Evolutionary conservation across 2,113 vertebrate genomes (phyloP), one percentile per base, ranked within the genome.

Genomic region (Microtus montanus): DNA sequence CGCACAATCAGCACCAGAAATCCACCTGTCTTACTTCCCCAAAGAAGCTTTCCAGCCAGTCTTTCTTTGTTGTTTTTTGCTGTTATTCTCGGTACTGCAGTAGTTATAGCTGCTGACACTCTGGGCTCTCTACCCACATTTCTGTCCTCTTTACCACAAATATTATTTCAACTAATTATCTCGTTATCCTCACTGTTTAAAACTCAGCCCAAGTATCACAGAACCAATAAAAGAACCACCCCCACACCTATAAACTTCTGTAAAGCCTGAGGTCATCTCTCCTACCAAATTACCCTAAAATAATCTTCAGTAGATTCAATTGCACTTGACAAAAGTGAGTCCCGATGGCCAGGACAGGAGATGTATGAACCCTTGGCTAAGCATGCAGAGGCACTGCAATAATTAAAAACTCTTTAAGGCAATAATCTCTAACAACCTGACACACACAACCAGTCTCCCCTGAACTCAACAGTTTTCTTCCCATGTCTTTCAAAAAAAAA

Each of bases 91-190:
- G 52, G 20, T 64, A 89, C 58, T 58, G 19, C 17, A 58, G 58
- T 7, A 58, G 19, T 58, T 58, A 86, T 12, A 41, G 22, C 75
- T 77, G 68, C 52, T 52, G 49, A 19, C 66, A 89, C 41, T 10
- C 20, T n/a, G 30, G 74, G n/a, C 49, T 49, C 9, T 82, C 38
- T 66, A 63, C 54, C 14, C 61, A 83, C 28, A 17, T 84, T 83
- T n/a, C 66, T 58, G 7, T 87, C 88, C 58, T 75, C 64, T 96
- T 64, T 90, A 93, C 63, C 33, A 80, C 74, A 84, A 93, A 80
- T 41, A 86, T 86, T 85, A 82, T 94, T 95, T 93, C 88, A 79
- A 91, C 33, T 52, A 96, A 89, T 90, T 95, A 83, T 28, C n/a
- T 83, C 41, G 47, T 88, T 89, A 91, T 7, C 35, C 47, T 94